These are phyloP conservation scores for Myripristis murdjan DNA, from an alignment of 2,797 vertebrate genomes.

Conservation along the genomic window DNA sequence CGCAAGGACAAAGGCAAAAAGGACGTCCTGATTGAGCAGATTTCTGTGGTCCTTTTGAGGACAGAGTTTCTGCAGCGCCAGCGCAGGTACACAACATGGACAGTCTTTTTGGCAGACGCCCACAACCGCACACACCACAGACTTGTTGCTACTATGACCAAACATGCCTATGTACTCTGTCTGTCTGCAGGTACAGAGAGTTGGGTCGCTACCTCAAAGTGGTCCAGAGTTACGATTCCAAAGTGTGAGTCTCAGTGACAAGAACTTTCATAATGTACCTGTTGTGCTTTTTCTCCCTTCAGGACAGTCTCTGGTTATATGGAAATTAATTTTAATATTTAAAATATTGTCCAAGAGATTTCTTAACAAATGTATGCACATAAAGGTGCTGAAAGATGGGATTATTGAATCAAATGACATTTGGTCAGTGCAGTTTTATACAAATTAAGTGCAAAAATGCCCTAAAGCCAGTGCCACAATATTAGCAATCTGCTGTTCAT, in stretches of 20 bases:
- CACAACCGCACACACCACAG: not conserved
- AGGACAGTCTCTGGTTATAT: no score
- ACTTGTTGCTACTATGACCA: not conserved
- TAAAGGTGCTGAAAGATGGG: no score
- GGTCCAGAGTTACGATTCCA: conserved; percentile 46
- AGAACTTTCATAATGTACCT: not conserved
- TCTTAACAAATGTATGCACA: no score
- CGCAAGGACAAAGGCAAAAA: conserved; percentile 83
- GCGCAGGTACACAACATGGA: conserved; percentile 50
- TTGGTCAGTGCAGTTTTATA: no score
- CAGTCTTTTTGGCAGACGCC: not conserved
- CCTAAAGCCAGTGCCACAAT: no score
- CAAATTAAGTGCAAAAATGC: no score
- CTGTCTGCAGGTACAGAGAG: conserved; percentile 75
- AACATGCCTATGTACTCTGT: not conserved
- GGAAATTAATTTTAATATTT: no score
- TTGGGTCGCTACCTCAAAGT: conserved; percentile 77
- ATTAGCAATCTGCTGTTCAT: no score
- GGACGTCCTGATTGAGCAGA: conserved; percentile 72
- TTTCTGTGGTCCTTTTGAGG: conserved; percentile 81
- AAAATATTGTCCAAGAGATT: no score
- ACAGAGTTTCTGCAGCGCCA: conserved; percentile 74
- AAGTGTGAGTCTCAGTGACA: conserved; percentile 54
- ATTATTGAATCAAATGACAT: no score
- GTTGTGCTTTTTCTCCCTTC: no score